Evolutionary conservation across 2,113 vertebrate species (phyloP).

Genomic region (Gambusia affinis): DNA sequence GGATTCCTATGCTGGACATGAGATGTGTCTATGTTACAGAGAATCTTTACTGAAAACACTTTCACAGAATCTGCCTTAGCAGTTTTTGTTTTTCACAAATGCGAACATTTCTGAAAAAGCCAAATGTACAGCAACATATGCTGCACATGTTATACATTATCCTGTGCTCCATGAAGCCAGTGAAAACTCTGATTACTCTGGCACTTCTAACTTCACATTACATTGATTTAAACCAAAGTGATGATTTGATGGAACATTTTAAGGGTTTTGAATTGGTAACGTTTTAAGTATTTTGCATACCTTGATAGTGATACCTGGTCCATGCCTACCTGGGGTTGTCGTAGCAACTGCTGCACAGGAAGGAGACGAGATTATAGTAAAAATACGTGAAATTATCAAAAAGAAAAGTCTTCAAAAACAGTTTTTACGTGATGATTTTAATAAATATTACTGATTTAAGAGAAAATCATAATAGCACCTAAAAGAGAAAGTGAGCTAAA

Average conservation of each 20-base stretch:
- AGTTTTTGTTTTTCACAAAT: background rate
- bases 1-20: background rate
- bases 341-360: background rate
- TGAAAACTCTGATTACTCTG: too few species aligned
- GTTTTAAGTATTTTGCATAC: background rate
- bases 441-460: background rate
- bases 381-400: background rate
- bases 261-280: background rate
- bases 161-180: too few species aligned
- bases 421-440: background rate
- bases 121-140: too few species aligned
- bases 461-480: background rate
- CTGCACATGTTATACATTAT: too few species aligned
- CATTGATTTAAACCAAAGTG: background rate
- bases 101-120: background rate
- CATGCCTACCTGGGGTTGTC: background rate
- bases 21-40: background rate
- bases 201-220: background rate
- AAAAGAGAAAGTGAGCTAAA: too few species aligned
- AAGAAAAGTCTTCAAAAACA: background rate
- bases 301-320: background rate
- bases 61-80: background rate
- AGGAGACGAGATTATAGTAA: background rate
- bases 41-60: background rate
- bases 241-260: background rate